Evolutionary conservation across 2,888 invertebrate genomes (phyloP), one percentile per base, ranked within the genome.

Genomic region (Tanaodytes sp.): DNA sequence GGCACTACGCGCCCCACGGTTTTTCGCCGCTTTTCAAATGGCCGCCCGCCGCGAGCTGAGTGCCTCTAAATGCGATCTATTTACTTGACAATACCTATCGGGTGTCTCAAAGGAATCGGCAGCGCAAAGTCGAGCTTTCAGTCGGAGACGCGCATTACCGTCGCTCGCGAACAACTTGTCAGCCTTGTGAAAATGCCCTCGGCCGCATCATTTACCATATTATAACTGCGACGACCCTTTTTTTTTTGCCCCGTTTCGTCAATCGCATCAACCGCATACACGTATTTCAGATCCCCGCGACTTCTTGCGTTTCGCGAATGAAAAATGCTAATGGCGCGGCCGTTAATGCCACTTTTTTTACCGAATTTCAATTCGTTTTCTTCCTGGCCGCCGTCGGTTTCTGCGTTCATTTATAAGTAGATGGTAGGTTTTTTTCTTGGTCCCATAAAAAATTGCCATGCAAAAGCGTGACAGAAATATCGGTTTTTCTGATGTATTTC

Each of bases 31-130:
- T 75, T 73, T 71, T 75, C 76, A 77, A 77, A 78, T 77, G 78
- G 75, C 75, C 77, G 68, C 82, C 77, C 73, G 77, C 81, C 78
- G 80, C 57, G 82, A 74, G 76, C 71, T 81, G 82, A 82, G 81
- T 82, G 81, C 80, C 77, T 75, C 75, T 77, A 79, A 80, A 79
- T 76, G 76, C 78, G 77, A 76, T 77, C 77, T 80, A 79, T 79
- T 80, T 79, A 77, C 77, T 62, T 66, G 70, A 75, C 76, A 76
- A 76, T 76, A 74, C 74, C 75, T 72, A 71, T 73, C 59, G 74
- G 71, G 63, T 71, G 61, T 61, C 64, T 64, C 67, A 65, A 68
- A 68, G 72, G 62, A 69, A 72, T 62, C 68, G 51, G 42, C 45
- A 33, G 43, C 42, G 48, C 46, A 57, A 57, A 68, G 57, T 65